Evolutionary conservation across 2,113 vertebrate genomes (phyloP), one percentile per base, ranked within the genome.

Genomic region (Protomyctophum bolini): DNA sequence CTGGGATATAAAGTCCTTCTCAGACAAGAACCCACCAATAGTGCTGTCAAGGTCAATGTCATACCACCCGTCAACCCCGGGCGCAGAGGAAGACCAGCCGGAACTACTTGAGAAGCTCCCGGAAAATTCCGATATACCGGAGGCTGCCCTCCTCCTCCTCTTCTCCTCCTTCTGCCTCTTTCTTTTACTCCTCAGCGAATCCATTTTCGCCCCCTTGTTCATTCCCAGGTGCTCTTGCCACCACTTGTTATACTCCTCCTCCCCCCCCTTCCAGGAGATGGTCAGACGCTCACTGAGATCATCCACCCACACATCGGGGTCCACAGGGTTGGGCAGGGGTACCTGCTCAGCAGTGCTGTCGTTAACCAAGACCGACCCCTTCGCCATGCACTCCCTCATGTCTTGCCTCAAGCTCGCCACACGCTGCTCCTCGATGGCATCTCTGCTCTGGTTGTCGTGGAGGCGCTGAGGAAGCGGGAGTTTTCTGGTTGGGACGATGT

Each of bases 261-360:
- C 83, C 76, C 96, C 75, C 0, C 83, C 91, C 0, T 73, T 74
- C 97, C 97, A 98, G 1, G 95, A 83, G 0, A 75, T 70, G 0
- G 85, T 91, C 68, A 98, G 74, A 0, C 96, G 93, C 2, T 87
- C 6, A 5, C 92, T 97, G 6, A 97, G 82, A 2, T 84, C 76
- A 0, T 95, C 94, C 0, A 2, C 60, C 52, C 90, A 93, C 0
- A n/a, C 8, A 0, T 64, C 69, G 0, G 88, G 61, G 10, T 88
- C 70, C 0, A 93, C 89, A 0, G 0, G 4, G 0, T 83, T n/a
- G 0, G 91, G 86, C 6, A 92, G 10, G 0, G 84, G 82, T 0
- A 65, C 72, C 0, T 61, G 2, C 0, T 83, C 72, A 1, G 59
- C 65, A 4, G 60, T 84, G 28, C 33, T 46, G 33, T 51, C 57